Evolutionary conservation across 2,113 vertebrate species (phyloP), one percentile per base, ranked within the genome.

Genomic region (Euleptes europaea): DNA sequence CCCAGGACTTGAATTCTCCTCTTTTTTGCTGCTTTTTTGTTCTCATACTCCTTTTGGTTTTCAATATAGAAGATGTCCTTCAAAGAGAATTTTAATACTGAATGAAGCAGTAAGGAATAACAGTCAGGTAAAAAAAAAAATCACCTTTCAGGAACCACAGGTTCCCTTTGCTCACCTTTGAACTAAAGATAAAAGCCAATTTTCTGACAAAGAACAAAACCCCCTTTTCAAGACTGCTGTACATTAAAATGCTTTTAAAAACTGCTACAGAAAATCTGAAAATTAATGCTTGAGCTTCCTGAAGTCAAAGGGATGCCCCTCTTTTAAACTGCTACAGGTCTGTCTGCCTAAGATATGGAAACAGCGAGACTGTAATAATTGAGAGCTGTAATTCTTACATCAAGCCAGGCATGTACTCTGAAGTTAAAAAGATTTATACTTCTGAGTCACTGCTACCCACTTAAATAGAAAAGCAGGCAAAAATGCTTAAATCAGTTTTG

Each of bases 11-110:
- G 97, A 33, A 96, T 93, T 92, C 98, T 96, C 78, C 98, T 97
- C 95, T 98, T 99, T 92, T 98, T 98, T 5, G 98, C 98, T 12
- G 98, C 97, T 77, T 98, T 99, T 96, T 98, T 99, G 95, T 95
- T 98, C 94, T 96, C 97, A 89, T 89, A 95, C 21, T 98, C 98
- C 65, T 95, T 97, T 86, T 97, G 97, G 84, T 97, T 97, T 92
- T 99, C 98, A 71, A 98, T 91, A 3, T 96, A 94, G 94, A 99
- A 99, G 72, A 99, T 98, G 95, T 97, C 96, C 96, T 98, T 86
- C 49, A 92, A 89, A 82, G 85, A 89, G 13, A 74, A 90, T 89
- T n/a, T 83, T 90, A 78, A 88, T 17, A 84, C 38, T 0, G 13
- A 3, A 67, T 89, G 87, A 83, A 67, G 26, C 67, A 8, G 11